Percentiles rank a stretch among this genome's conserved stretches.
These are phyloP conservation scores for Hippocampus kuda DNA, from an alignment of 2,797 vertebrate genomes.

Conservation along the genomic window DNA sequence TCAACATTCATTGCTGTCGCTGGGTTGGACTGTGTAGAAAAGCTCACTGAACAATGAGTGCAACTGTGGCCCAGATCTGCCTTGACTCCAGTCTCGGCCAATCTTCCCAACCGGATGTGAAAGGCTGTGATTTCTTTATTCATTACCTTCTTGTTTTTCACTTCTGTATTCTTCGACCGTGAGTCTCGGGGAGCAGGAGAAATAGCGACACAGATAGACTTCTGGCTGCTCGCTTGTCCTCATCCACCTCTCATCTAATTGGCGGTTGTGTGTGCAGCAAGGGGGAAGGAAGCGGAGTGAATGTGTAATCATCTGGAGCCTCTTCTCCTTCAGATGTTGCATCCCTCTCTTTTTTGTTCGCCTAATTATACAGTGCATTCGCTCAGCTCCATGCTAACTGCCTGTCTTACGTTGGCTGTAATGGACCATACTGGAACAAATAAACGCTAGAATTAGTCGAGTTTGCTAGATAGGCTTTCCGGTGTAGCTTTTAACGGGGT, in stretches of 20 bases:
- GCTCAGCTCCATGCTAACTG: slow-evolving; percentile 49
- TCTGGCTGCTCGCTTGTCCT: slow-evolving; percentile 63
- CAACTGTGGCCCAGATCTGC: slow-evolving; percentile 92
- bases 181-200: slow-evolving; percentile 48
- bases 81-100: slow-evolving; percentile 54
- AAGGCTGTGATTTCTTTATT: slow-evolving; percentile 52
- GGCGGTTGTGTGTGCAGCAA: slow-evolving; percentile 68
- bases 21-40: slow-evolving; percentile 94
- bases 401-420: slow-evolving; percentile 31
- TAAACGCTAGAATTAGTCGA: slow-evolving; percentile 25
- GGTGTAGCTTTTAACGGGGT: slow-evolving; percentile 15
- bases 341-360: slow-evolving; percentile 61
- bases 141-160: slow-evolving; percentile 57
- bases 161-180: slow-evolving; percentile 44
- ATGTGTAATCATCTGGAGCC: slow-evolving; percentile 75
- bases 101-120: slow-evolving; percentile 50
- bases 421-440: slow-evolving; percentile 20
- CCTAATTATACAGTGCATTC: slow-evolving; percentile 68
- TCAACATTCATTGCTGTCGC: slow-evolving; percentile 99
- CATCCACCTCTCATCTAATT: slow-evolving; percentile 67
- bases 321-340: slow-evolving; percentile 70
- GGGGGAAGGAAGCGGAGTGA: slow-evolving; percentile 70
- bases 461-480: slow-evolving; percentile 12
- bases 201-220: slow-evolving; percentile 64
- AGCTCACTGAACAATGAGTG: slow-evolving; percentile 99